Base-by-base conservation (phyloP, 2,888 invertebrate genomes). In the Drosophila atripex region DNA sequence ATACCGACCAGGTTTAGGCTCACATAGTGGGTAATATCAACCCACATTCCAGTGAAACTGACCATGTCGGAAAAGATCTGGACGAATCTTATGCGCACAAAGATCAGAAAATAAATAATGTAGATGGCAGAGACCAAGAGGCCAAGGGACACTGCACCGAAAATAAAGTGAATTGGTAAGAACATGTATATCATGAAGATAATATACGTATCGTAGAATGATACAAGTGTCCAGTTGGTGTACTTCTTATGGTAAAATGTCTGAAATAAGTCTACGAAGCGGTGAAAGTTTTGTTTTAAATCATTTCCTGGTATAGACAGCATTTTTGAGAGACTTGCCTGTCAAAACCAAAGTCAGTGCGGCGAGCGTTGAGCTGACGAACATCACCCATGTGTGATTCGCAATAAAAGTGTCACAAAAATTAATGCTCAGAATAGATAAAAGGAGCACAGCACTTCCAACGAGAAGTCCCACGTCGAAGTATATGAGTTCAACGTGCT, bases 131-230 rank as follows among this genome's bases (percentile, higher is more conserved):
- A 61, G 6, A 59, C 43, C 0, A 11, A 0, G 4, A 7, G 1
- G 3, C 71, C 80, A 8, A 82, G 9, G 0, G 73, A 0, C 0
- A 77, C 16, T 1, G 80, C 55, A 0, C 45, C 56, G 1, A 1
- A 30, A 2, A 70, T 45, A n/a, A n/a, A 12, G 25, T 68, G 63
- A 6, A 82, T 57, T 1, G 82, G 82, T 3, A 82, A 35, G 46
- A 68, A 80, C 21, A 80, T 41, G 45, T 82, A 82, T 4, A 82
- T 58, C 32, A 71, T 49, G 30, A 39, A 63, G 1, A 80, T 9
- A 0, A 63, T 43, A 23, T 84, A 82, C 1, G 66, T 59, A 49
- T 80, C 82, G 25, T 64, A 77, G 3, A 69, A 57, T 0, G 71
- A 43, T 0, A 18, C 49, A 4, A 61, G 4, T 1, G 6, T 1